Base-by-base conservation (phyloP, 2,888 invertebrate genomes). In the Leucoptera coffeella region DNA sequence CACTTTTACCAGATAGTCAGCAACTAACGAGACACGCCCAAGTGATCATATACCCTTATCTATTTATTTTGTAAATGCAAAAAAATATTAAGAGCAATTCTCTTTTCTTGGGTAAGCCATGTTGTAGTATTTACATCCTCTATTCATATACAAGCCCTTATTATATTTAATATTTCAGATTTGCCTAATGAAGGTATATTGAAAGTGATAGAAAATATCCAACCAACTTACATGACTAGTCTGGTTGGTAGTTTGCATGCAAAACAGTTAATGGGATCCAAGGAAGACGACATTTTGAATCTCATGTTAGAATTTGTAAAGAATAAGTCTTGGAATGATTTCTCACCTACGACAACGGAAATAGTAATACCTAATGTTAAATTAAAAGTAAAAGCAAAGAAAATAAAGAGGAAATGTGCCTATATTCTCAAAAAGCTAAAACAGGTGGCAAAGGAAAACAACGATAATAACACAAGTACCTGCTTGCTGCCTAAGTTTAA, bases 161-260 rank as follows among this genome's bases (percentile, higher is more conserved):
- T 29, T 35, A n/a, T n/a, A n/a, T n/a, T 34, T 26, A 22, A 20
- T 32, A 23, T 62, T 59, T 24, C 52, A 67, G 67, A 38, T 23
- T 35, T 62, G 34, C 58, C 64, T 7, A 41, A 43, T 13, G 37
- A 47, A 12, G 49, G 57, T 2, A 38, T 61, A 19, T 34, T 45
- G 19, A 54, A 39, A 23, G 45, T 64, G 37, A 32, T 67, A 21
- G 49, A 57, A 37, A 45, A 36, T 29, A 52, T 67, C 29, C 45
- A 62, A 38, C 65, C 65, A 28, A 36, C 45, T 21, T 61, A 44
- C 32, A 58, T 67, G 57, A 50, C 40, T 34, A 42, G 54, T 27
- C 33, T 53, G 3, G 36, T 69, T 22, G 59, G 56, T 14, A 34
- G 38, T 19, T 17, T 44, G 17, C 49, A 55, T 32, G 20, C 53